Evolutionary conservation across 2,888 invertebrate genomes (phyloP).

Genomic region (Poecilobothrus nobilitatus): DNA sequence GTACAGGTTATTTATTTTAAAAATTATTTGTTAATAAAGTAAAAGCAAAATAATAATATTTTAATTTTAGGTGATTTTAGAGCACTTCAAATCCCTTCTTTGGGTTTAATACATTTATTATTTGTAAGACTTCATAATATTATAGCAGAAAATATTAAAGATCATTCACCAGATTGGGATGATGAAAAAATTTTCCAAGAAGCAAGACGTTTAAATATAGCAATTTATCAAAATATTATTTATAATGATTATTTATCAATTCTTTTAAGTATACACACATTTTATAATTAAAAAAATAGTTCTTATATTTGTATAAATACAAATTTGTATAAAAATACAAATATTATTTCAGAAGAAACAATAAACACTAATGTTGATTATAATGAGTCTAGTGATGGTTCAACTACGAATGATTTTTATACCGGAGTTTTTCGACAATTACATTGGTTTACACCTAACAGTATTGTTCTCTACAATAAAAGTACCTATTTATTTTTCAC

Average conservation of each 20-base stretch:
- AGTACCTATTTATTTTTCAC: constrained; percentile 19
- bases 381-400: constrained; percentile 40
- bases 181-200: constrained; percentile 53
- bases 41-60: background rate
- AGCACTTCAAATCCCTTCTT: constrained; percentile 49
- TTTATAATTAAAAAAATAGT: too few relatives aligned
- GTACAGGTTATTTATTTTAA: constrained; percentile 28
- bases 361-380: constrained; percentile 24
- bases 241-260: constrained; percentile 53
- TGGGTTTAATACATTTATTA: constrained; percentile 48
- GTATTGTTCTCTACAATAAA: constrained; percentile 36
- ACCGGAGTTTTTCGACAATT: constrained; percentile 71
- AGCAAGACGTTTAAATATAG: constrained; percentile 48
- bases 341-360: constrained; percentile 14
- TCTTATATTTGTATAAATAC: too few relatives aligned
- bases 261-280: constrained; percentile 40
- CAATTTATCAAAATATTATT: constrained; percentile 52
- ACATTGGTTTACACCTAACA: constrained; percentile 50
- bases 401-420: constrained; percentile 59
- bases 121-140: constrained; percentile 52
- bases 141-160: constrained; percentile 45
- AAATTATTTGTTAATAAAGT: too few relatives aligned
- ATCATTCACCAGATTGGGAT: constrained; percentile 50
- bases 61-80: constrained; percentile 45
- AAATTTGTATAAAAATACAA: too few relatives aligned